phyloP scores from a whole-genome alignment of 2,797 vertebrate species.

The Babyrousa celebensis region DNA sequence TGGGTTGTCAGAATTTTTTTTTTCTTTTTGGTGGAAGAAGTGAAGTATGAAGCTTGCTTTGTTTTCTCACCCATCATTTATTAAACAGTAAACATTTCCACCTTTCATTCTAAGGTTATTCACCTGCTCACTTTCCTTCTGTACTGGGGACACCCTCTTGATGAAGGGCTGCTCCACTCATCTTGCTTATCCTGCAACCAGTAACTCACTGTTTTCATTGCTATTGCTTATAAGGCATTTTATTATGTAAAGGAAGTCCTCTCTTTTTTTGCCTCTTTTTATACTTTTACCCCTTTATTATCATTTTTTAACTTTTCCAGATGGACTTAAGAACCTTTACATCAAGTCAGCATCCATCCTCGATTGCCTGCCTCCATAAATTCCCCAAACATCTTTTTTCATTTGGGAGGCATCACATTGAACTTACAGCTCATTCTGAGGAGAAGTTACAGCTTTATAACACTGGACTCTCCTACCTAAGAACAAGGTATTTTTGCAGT shows the following conservation, averaged over 20 bases:
- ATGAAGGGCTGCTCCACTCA: fast-evolving
- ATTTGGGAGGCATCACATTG: neutral
- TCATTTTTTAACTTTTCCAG: slow-evolving; percentile 37
- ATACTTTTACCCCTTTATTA: neutral
- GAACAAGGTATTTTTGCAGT: neutral
- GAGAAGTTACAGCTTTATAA: neutral
- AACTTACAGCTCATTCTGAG: neutral
- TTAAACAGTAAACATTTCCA: neutral
- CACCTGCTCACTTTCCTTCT: neutral
- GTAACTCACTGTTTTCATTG: neutral
- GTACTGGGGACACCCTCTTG: neutral
- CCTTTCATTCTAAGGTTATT: neutral
- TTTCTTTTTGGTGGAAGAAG: slow-evolving; percentile 31
- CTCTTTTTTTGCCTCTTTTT: neutral
- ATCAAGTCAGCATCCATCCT: neutral
- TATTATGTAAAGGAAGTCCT: neutral
- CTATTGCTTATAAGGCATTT: neutral
- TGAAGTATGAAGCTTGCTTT: neutral
- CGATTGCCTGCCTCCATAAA: neutral
- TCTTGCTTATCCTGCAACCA: neutral
- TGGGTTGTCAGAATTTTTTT: neutral
- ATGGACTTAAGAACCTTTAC: neutral
- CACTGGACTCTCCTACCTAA: neutral
- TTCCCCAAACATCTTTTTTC: neutral
- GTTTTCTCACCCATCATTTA: neutral